phyloP scores from a whole-genome alignment of 53 echinoderm and acorn worm species.

The Astropecten irregularis region DNA sequence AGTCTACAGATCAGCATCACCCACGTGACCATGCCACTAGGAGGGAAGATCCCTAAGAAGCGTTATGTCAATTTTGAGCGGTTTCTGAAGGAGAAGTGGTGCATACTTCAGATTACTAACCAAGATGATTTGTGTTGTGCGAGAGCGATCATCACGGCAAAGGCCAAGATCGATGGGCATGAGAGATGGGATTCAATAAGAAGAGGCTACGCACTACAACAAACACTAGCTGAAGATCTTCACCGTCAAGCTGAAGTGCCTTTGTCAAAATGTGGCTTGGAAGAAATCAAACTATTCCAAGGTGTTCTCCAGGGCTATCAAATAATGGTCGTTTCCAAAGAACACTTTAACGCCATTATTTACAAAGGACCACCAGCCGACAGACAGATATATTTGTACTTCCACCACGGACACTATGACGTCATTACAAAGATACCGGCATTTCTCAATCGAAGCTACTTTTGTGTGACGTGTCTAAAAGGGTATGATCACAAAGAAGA shows the following conservation, averaged over 20 bases:
- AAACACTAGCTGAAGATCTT: slow-evolving; percentile 23
- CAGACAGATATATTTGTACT: neutral
- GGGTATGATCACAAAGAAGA: neutral
- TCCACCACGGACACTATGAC: slow-evolving; percentile 28
- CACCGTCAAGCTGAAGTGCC: slow-evolving; percentile 21
- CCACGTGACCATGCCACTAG: slow-evolving; percentile 15
- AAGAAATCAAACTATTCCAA: no score
- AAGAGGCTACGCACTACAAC: slow-evolving; percentile 6
- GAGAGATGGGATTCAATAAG: slow-evolving; percentile 56
- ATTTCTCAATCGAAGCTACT: slow-evolving; percentile 22
- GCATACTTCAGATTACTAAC: slow-evolving; percentile 34
- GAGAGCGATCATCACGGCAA: slow-evolving; percentile 57
- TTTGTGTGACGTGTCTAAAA: slow-evolving; percentile 44
- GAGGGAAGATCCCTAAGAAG: neutral
- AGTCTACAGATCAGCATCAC: slow-evolving; percentile 5
- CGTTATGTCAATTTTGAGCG: slow-evolving; percentile 23
- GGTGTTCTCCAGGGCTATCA: no score
- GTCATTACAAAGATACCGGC: slow-evolving; percentile 38
- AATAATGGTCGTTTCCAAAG: slow-evolving; percentile 10
- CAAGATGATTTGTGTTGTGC: slow-evolving; percentile 58
- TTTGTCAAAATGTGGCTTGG: slow-evolving; percentile 5
- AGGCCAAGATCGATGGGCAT: no score
- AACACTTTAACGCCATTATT: slow-evolving; percentile 2
- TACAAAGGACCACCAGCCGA: neutral
- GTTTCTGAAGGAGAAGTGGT: slow-evolving; percentile 9